These are phyloP conservation scores for Stratiolaelaps scimitus DNA, from an alignment of 1,140 invertebrate genomes.

Conservation along the genomic window DNA sequence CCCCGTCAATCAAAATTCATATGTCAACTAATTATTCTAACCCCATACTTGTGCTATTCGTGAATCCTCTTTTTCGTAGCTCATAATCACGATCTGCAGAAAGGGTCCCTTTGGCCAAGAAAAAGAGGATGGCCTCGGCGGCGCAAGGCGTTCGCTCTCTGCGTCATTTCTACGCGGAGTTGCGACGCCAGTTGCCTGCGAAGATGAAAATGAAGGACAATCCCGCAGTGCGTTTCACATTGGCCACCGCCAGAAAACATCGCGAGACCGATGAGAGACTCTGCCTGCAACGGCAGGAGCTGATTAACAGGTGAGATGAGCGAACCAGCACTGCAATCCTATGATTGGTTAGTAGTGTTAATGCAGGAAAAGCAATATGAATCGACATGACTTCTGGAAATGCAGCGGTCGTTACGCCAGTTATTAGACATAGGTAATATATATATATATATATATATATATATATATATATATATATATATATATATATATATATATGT, in stretches of 20 bases:
- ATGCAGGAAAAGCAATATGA: not conserved
- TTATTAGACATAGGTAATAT: too few relatives aligned
- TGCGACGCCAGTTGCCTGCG: not conserved
- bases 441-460: too few relatives aligned
- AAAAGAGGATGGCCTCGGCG: not conserved
- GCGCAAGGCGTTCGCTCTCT: not conserved
- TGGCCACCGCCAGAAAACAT: constrained; percentile 4
- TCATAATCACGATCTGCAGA: too few relatives aligned
- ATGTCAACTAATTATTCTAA: too few relatives aligned
- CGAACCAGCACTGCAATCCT: not conserved
- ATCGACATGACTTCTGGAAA: too few relatives aligned
- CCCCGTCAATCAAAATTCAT: too few relatives aligned
- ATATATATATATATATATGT: not conserved
- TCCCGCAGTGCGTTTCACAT: not conserved
- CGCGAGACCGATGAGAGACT: constrained; percentile 16
- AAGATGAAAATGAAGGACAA: constrained; percentile 5
- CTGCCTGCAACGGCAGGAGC: constrained; percentile 3
- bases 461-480: too few relatives aligned
- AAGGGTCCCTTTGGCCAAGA: too few relatives aligned
- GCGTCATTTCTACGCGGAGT: not conserved
- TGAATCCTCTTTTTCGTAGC: too few relatives aligned
- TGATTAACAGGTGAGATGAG: not conserved
- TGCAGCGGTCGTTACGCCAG: too few relatives aligned
- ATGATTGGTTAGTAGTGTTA: not conserved
- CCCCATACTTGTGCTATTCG: too few relatives aligned